phyloP scores from a whole-genome alignment of 2,797 vertebrate species.

The Philypnodon macrostomus region DNA sequence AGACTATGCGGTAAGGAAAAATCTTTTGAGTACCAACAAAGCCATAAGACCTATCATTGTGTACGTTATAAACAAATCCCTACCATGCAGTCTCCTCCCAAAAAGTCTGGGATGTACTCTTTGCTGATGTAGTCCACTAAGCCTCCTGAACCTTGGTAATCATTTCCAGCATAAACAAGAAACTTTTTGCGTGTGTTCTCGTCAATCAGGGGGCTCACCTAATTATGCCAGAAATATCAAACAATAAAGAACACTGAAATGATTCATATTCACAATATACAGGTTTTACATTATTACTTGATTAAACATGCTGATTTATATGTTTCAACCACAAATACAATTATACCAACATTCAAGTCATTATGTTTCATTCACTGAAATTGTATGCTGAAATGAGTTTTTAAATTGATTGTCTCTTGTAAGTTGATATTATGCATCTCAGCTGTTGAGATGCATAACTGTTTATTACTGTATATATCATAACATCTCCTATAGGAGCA shows the following conservation, averaged over 20 bases:
- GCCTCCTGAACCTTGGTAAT: constrained; percentile 92
- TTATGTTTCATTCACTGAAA: background rate
- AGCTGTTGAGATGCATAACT: too few relatives aligned
- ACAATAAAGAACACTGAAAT: background rate
- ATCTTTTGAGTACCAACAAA: background rate
- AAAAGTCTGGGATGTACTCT: constrained; percentile 91
- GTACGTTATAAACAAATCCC: constrained; percentile 21
- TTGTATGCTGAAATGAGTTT: constrained; percentile 1
- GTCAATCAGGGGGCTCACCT: constrained; percentile 96
- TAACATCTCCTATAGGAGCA: constrained; percentile 15
- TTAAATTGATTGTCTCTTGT: constrained; percentile 11
- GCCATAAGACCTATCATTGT: background rate
- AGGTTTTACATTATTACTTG: background rate
- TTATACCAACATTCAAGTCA: background rate
- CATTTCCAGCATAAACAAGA: constrained; percentile 92
- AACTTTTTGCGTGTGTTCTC: constrained; percentile 95
- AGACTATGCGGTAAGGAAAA: constrained; percentile 71
- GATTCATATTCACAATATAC: background rate
- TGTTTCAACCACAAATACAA: too few relatives aligned
- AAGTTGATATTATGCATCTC: constrained; percentile 10
- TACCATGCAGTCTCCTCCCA: constrained; percentile 91
- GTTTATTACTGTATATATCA: constrained; percentile 14
- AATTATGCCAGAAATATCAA: background rate
- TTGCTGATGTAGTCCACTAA: constrained; percentile 90
- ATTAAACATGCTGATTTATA: background rate